Base-by-base conservation (phyloP, 2,797 vertebrate genomes). In the Erpetoichthys calabaricus region DNA sequence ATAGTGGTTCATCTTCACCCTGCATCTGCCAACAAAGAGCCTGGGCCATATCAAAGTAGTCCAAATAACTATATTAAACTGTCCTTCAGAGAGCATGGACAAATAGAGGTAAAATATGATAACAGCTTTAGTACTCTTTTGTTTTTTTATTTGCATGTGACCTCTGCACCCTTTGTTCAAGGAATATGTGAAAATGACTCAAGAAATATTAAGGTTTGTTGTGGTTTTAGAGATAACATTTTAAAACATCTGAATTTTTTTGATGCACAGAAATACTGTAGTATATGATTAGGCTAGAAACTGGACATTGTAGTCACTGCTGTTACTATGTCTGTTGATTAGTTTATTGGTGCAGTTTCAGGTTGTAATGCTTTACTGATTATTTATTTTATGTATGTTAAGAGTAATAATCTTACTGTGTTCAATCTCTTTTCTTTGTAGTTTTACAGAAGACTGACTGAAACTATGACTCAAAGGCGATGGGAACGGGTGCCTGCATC, bases 1-100 rank as follows among this genome's bases (percentile, higher is more conserved):
- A 99, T 98, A 73, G 90, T 98, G 8, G 82, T 94, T 65, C 93
- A 99, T 73, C 86, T 99, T 63, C 88, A 97, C 60, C 78, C 89
- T 42, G 49, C 69, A 50, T 62, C 86, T 68, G 64, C 82, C 51
- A 90, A 86, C 78, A 98, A 91, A 74, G 95, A 98, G 42, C 89
- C 91, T 7, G 95, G 96, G 42, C 96, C 93, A 0, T 95, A 96
- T 72, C 93, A 97, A 73, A 81, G 79, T 55, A 97, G 95, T 84
- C 96, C 91, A 70, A 95, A 84, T 63, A 86, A 92, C 53, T 90
- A 86, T 53, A 81, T 98, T 73, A 97, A 95, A 64, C 78, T 98
- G 64, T 97, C 96, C 57, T 99, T 99, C 77, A 96, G 91, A 76
- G 94, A 99, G 63, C 95, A 99, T 62, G 96, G 94, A 3, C 93